Conservation (phyloP, 2,888 invertebrate species). For the Adelphocoris suturalis region DNA sequence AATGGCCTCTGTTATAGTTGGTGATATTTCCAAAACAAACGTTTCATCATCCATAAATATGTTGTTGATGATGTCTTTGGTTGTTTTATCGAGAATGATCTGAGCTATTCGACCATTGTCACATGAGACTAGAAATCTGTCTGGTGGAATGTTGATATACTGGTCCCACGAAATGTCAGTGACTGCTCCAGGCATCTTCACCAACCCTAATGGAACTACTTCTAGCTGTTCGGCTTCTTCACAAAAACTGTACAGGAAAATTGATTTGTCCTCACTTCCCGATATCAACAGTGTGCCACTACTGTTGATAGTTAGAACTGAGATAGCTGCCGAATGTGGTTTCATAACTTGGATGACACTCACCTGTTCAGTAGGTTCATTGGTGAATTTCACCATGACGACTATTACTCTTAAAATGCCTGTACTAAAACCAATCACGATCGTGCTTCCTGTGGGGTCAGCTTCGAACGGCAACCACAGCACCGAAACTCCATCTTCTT, state of each 20-base stretch:
- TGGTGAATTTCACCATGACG: not conserved
- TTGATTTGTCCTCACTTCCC: slow-evolving; percentile 82
- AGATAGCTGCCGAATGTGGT: slow-evolving; percentile 44
- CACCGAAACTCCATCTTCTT: slow-evolving; percentile 80
- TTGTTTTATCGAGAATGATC: not conserved
- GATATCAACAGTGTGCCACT: slow-evolving; percentile 80
- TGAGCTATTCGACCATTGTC: not conserved
- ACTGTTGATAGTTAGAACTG: not conserved
- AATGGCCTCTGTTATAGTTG: not conserved
- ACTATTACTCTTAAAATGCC: slow-evolving; percentile 8
- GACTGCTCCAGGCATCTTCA: slow-evolving; percentile 83
- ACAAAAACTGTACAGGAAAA: slow-evolving; percentile 73
- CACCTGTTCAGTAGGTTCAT: not conserved
- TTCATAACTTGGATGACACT: slow-evolving; percentile 10
- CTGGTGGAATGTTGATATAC: not conserved
- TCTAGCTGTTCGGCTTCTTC: not conserved
- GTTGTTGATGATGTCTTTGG: not conserved
- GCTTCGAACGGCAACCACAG: slow-evolving; percentile 88
- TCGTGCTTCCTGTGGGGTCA: slow-evolving; percentile 8
- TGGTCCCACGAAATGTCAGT: slow-evolving; percentile 85
- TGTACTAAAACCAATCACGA: slow-evolving; percentile 40
- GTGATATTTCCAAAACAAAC: not conserved
- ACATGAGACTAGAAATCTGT: slow-evolving; percentile 44
- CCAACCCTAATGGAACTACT: slow-evolving; percentile 84
- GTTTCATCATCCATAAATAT: not conserved